Evolutionary conservation across 1,140 invertebrate genomes (phyloP).

Genomic region (Kradibia gibbosae): DNA sequence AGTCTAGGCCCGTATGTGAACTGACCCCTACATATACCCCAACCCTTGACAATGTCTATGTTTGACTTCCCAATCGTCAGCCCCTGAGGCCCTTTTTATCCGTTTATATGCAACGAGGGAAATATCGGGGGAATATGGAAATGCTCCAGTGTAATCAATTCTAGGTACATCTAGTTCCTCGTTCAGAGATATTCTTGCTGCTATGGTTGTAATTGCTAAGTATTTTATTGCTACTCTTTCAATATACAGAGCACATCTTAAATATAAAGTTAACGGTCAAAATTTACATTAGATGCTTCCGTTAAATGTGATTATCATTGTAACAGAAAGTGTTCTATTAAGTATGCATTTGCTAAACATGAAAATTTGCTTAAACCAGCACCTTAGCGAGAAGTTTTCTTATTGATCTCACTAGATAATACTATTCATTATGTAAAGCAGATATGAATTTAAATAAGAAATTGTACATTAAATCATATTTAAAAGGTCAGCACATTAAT

Average conservation of each 20-base stretch:
- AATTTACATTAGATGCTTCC: no score
- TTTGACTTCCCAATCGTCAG: conserved; percentile 51
- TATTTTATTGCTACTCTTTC: conserved; percentile 41
- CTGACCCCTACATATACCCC: conserved; percentile 5
- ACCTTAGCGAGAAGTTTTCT: no score
- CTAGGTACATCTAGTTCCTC: conserved; percentile 14
- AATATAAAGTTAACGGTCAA: no score
- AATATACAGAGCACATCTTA: neutral
- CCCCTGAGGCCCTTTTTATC: conserved; percentile 44
- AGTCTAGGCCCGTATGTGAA: conserved; percentile 21
- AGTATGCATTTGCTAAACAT: no score
- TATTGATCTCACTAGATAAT: no score
- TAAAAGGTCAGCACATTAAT: no score
- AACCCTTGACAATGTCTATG: conserved; percentile 23
- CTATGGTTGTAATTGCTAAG: neutral
- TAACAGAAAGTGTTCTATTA: no score
- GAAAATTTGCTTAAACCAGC: no score
- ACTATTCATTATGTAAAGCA: no score
- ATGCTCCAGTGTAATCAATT: conserved; percentile 51
- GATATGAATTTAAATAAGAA: no score
- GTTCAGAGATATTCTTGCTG: neutral
- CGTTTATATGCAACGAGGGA: conserved; percentile 45
- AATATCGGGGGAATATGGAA: conserved; percentile 49
- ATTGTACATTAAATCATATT: no score
- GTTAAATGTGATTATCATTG: no score